A percentile compares a stretch with the other conserved stretches of the same genome.
phyloP scores from a whole-genome alignment of 2,888 invertebrate species.

The Amphipyra berbera region DNA sequence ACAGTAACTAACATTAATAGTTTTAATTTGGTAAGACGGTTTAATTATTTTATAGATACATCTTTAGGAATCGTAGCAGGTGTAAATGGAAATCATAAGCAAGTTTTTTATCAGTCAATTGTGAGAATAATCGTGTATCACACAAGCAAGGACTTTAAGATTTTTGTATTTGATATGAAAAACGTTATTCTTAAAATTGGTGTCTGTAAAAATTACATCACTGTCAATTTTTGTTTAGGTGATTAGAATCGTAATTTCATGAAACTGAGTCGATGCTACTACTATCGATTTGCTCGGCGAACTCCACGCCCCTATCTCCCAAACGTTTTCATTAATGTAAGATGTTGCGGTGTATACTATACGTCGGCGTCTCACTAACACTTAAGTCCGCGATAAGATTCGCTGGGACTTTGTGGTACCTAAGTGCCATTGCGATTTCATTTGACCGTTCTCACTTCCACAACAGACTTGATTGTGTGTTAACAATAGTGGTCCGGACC shows the following conservation, averaged over 20 bases:
- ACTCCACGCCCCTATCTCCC: constrained; percentile 29
- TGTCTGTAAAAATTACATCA: too few relatives aligned
- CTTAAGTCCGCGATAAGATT: constrained; percentile 71
- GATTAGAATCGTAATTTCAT: not conserved
- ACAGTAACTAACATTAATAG: too few relatives aligned
- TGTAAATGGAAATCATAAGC: too few relatives aligned
- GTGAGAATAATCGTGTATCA: too few relatives aligned
- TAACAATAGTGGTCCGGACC: constrained; percentile 50
- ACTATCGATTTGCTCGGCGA: constrained; percentile 23
- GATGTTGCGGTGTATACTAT: constrained; percentile 67
- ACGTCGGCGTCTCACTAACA: constrained; percentile 66
- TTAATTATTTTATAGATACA: too few relatives aligned
- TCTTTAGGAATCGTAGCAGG: too few relatives aligned
- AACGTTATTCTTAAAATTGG: too few relatives aligned
- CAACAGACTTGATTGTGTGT: constrained; percentile 57
- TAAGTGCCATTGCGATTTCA: constrained; percentile 66
- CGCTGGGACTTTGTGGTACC: constrained; percentile 61
- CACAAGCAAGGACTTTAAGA: too few relatives aligned
- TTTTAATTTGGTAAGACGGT: too few relatives aligned
- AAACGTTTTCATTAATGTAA: constrained; percentile 73
- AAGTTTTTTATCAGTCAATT: too few relatives aligned
- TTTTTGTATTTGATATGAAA: too few relatives aligned
- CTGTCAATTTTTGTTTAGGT: not conserved
- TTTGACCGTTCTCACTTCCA: constrained; percentile 58
- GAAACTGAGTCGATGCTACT: not conserved